A percentile compares a stretch with the other conserved stretches of the same genome.
Evolutionary conservation across 2,113 vertebrate species (phyloP).

Genomic region (Thalassarche chlororhynchos): DNA sequence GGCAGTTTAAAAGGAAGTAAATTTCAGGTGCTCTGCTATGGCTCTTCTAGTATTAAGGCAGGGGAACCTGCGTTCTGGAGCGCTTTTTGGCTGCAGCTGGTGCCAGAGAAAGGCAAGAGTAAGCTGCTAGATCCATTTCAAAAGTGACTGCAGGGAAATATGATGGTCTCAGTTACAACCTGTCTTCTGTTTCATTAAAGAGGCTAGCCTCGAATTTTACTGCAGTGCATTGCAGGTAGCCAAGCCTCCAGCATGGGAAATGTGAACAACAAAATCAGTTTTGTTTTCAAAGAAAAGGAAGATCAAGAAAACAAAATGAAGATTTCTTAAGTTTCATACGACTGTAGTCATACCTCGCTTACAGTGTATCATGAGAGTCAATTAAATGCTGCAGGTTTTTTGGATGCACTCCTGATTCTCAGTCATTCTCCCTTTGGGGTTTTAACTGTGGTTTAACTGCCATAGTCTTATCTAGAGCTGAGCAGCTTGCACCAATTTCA

Average conservation of each 20-base stretch:
- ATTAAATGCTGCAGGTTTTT: slow-evolving; percentile 13
- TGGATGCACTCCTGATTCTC: neutral
- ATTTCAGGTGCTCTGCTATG: neutral
- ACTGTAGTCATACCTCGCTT: neutral
- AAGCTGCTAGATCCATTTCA: neutral
- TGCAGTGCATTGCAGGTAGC: neutral
- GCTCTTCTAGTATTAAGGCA: neutral
- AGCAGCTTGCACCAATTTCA: slow-evolving; percentile 44
- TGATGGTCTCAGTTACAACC: neutral
- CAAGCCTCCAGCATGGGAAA: neutral
- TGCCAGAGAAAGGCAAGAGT: neutral
- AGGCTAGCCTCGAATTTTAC: neutral
- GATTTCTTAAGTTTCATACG: neutral
- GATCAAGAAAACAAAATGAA: neutral
- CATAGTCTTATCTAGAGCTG: slow-evolving; percentile 19
- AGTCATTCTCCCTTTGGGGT: slow-evolving; percentile 13
- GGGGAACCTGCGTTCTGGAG: neutral
- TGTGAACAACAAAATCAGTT: neutral
- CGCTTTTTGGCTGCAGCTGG: neutral
- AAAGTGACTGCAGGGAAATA: neutral
- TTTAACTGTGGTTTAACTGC: slow-evolving; percentile 51
- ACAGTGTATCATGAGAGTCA: neutral
- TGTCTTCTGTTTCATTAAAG: neutral
- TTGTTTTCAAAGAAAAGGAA: slow-evolving; percentile 10
- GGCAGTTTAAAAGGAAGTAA: neutral